Conservation (phyloP, 2,113 vertebrate genomes). For the Cheilinus undulatus region DNA sequence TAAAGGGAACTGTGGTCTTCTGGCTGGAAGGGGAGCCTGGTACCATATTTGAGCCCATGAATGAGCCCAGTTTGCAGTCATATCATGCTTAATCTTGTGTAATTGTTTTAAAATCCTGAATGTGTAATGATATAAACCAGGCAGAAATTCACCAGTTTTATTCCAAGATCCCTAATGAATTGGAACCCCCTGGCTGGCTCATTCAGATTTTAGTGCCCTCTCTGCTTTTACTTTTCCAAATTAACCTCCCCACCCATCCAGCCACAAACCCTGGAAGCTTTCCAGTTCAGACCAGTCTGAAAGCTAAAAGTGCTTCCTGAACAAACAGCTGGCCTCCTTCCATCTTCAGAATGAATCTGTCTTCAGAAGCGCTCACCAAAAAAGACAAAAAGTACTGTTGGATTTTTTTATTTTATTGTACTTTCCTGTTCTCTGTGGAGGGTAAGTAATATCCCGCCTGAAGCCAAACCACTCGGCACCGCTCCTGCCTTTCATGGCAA, state of each 20-base stretch:
- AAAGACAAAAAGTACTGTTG: not conserved
- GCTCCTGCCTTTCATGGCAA: slow-evolving; percentile 54
- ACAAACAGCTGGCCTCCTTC: slow-evolving; percentile 47
- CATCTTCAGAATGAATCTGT: slow-evolving; percentile 64
- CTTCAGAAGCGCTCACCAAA: slow-evolving; percentile 37
- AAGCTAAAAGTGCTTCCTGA: slow-evolving; percentile 4
- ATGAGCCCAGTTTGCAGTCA: not conserved
- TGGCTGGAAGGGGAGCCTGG: too few relatives aligned
- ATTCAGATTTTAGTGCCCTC: slow-evolving; percentile 31
- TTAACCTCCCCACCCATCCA: slow-evolving; percentile 33
- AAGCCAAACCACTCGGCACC: slow-evolving; percentile 51
- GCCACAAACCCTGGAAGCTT: slow-evolving; percentile 42
- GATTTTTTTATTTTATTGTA: not conserved
- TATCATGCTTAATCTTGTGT: not conserved
- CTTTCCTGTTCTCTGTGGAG: slow-evolving; percentile 34
- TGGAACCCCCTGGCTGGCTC: not conserved
- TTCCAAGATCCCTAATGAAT: slow-evolving; percentile 23
- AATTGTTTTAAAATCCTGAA: not conserved
- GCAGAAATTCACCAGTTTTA: not conserved
- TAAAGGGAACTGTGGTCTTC: too few relatives aligned
- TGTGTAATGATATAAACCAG: not conserved
- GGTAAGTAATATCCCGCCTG: slow-evolving; percentile 48
- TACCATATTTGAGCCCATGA: not conserved
- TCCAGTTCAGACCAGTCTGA: slow-evolving; percentile 44
- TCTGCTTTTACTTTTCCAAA: slow-evolving; percentile 41